Base-by-base conservation (phyloP, 1,140 invertebrate species). In the Rhopalosiphum padi region DNA sequence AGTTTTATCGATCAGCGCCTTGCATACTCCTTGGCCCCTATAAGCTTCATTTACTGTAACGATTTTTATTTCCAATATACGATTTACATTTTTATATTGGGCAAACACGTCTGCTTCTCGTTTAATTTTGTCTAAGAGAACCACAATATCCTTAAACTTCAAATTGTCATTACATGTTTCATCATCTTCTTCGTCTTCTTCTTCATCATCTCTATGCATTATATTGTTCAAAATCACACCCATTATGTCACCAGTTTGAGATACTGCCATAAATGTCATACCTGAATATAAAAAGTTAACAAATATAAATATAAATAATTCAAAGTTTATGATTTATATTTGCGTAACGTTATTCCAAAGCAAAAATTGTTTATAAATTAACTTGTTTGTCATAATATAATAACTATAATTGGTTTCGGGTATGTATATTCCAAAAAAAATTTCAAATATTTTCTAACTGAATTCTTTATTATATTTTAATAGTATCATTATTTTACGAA, bases 11-110 rank as follows among this genome's bases (percentile, higher is more conserved):
- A 97, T 95, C 1, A 97, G 95, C 85, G 96, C 95, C 93, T 96
- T 96, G 94, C 96, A 97, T 18, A 97, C 96, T 11, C 97, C 97
- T 94, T 96, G 95, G 23, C 97, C 97, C 83, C 97, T 95, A 96
- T 96, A 97, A 5, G 95, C 95, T 4, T 95, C 95, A 94, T 97
- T 96, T 0, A 97, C 97, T 6, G 97, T 97, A 5, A 97, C 95
- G 94, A 97, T 97, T 94, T 96, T 96, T 53, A 97, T 94, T 93
- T 97, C 96, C 94, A 97, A 94, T 1, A 96, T 95, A 7, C 94
- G 96, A 85, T 97, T 95, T 83, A 96, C 95, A 15, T 95, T 95
- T 0, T 96, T 96, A 95, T 96, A 96, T 94, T 96, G 96, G 41
- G 95, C 95, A 94, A 96, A 96, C 0, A 96, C 95, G 94, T 96